Conservation (phyloP, 64 coral and sea anemone genomes). For the Stichodactyla helianthus region DNA sequence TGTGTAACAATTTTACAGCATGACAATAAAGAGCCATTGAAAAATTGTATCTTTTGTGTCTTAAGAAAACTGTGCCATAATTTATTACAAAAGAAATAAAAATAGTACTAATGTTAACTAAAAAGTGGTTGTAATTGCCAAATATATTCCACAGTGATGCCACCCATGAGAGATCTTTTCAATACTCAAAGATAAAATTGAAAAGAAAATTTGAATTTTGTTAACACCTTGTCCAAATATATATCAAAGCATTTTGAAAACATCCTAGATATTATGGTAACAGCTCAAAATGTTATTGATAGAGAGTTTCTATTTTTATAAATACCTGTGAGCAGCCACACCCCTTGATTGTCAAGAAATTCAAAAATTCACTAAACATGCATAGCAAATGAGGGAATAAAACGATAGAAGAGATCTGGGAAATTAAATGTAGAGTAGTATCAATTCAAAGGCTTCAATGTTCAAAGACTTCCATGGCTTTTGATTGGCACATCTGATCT, state of each 20-base stretch:
- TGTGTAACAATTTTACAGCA: conserved; percentile 36
- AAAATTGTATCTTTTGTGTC: background rate
- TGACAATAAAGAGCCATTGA: conserved; percentile 37
- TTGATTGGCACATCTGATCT: no score
- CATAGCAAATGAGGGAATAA: background rate
- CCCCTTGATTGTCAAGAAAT: background rate
- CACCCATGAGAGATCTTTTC: no score
- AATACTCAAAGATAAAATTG: no score
- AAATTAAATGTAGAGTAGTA: no score
- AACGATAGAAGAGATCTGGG: background rate
- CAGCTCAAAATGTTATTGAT: background rate
- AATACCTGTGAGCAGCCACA: background rate
- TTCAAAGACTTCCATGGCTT: no score
- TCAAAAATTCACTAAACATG: background rate
- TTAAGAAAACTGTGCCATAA: no score
- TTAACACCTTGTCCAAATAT: background rate
- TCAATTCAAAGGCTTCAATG: no score
- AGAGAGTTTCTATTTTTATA: background rate
- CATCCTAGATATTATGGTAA: background rate
- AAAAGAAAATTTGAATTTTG: no score
- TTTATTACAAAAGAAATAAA: no score
- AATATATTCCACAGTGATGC: no score
- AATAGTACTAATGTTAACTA: no score
- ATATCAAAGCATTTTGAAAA: background rate
- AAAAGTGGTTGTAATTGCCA: no score